A percentile compares a stretch with the other conserved stretches of the same genome.
Conservation (phyloP, 2,113 vertebrate species). For the Oncorhynchus mykiss region DNA sequence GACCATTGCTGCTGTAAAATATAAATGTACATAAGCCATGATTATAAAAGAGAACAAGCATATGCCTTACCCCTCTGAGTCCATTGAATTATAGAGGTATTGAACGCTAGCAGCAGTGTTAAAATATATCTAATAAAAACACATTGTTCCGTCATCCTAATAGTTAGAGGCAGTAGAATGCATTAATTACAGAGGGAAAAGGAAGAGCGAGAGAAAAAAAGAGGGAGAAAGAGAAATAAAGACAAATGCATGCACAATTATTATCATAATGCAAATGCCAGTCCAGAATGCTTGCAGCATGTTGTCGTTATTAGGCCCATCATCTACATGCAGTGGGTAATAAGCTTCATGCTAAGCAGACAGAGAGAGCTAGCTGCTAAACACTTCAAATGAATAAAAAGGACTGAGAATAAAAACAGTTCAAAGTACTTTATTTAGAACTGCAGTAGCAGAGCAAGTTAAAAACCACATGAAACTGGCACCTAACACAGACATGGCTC, state of each 20-base stretch:
- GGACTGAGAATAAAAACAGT: too few relatives aligned
- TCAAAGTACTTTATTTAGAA: too few relatives aligned
- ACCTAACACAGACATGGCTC: too few relatives aligned
- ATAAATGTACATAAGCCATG: too few relatives aligned
- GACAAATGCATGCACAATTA: conserved; percentile 1
- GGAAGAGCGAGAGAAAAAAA: not conserved
- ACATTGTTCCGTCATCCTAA: not conserved
- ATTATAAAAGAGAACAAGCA: too few relatives aligned
- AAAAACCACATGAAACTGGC: too few relatives aligned
- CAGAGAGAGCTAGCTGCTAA: conserved; percentile 22
- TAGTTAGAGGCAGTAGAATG: conserved; percentile 6
- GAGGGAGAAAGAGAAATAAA: not conserved
- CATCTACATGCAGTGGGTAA: conserved; percentile 18
- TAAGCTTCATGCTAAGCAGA: conserved; percentile 19
- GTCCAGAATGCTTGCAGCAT: conserved; percentile 10
- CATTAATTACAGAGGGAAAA: conserved; percentile 24
- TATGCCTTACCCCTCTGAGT: too few relatives aligned
- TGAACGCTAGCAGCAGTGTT: not conserved
- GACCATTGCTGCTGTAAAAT: too few relatives aligned
- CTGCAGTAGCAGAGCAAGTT: too few relatives aligned
- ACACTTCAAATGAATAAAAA: too few relatives aligned
- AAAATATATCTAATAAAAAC: not conserved
- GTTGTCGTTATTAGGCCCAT: conserved; percentile 18
- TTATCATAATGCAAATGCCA: conserved; percentile 34
- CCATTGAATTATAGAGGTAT: too few relatives aligned